These are phyloP conservation scores for Stenchaetothrips biformis DNA, from an alignment of 2,888 invertebrate genomes.

Conservation along the genomic window DNA sequence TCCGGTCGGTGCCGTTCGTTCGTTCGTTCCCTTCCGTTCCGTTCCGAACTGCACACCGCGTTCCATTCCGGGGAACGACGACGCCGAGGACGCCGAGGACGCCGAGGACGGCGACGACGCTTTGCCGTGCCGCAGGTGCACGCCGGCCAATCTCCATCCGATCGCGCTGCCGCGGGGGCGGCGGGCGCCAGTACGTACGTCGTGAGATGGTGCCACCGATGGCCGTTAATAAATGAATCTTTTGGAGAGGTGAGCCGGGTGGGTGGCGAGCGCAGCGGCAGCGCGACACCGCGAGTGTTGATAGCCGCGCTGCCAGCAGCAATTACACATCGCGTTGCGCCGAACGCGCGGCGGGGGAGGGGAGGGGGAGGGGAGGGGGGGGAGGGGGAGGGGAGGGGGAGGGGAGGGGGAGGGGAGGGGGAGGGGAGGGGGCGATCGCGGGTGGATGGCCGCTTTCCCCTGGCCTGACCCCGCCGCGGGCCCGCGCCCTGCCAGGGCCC, in stretches of 20 bases:
- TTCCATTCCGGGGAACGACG: background rate
- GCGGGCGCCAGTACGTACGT: background rate
- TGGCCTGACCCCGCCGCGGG: background rate
- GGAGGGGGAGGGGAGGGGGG: background rate
- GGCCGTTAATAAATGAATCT: background rate
- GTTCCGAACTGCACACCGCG: constrained; percentile 9
- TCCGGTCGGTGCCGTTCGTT: background rate
- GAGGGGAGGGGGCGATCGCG: background rate
- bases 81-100: background rate
- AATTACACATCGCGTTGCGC: background rate
- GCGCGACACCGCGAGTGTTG: background rate
- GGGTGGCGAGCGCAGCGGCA: background rate
- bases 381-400: background rate
- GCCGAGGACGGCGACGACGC: background rate
- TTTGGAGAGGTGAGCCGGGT: background rate
- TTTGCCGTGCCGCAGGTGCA: background rate
- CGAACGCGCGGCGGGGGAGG: background rate
- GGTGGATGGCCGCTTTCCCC: background rate
- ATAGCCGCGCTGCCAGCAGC: background rate
- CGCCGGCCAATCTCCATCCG: background rate
- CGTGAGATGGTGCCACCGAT: background rate
- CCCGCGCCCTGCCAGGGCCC: background rate
- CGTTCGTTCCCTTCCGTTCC: background rate
- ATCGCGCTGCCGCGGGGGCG: background rate
- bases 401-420: background rate